These are phyloP conservation scores for Dryadula phaetusa DNA, from an alignment of 2,888 invertebrate genomes.

Conservation along the genomic window DNA sequence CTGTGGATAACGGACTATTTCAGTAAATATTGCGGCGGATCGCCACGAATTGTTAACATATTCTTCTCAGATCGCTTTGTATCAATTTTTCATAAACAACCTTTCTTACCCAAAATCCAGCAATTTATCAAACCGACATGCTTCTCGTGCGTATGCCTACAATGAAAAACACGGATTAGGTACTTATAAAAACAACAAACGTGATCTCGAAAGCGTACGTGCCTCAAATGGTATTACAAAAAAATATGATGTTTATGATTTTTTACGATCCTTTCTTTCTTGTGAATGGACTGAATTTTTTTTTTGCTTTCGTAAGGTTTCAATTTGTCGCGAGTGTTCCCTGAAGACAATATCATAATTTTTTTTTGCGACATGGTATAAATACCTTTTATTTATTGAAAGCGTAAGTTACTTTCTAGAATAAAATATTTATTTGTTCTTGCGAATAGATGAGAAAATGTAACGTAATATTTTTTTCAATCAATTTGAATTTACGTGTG, in stretches of 20 bases:
- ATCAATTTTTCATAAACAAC: conserved; percentile 67
- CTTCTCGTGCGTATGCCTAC: conserved; percentile 54
- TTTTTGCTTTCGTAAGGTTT: conserved; percentile 30
- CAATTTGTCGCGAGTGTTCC: conserved; percentile 8
- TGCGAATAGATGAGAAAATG: neutral
- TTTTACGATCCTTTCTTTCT: conserved; percentile 57
- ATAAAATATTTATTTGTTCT: neutral
- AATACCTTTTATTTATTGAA: neutral
- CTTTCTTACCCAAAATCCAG: conserved; percentile 58
- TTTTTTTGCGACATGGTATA: neutral
- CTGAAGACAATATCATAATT: neutral
- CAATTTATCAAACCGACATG: conserved; percentile 73
- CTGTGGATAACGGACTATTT: neutral
- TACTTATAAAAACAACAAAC: conserved; percentile 64
- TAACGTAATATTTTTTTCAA: too few species aligned
- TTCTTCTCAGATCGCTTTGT: conserved; percentile 12
- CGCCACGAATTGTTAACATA: neutral
- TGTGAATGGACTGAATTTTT: conserved; percentile 50
- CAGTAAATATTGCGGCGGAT: neutral
- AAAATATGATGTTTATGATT: conserved; percentile 64
- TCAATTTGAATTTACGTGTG: too few species aligned
- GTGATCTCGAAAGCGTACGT: conserved; percentile 64
- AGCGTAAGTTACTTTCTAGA: neutral
- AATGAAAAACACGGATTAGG: conserved; percentile 67
- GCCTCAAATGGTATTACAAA: conserved; percentile 58